A percentile compares a stretch with the other conserved stretches of the same genome.
These are phyloP conservation scores for Elegia similella DNA, from an alignment of 2,888 invertebrate species.

Conservation along the genomic window DNA sequence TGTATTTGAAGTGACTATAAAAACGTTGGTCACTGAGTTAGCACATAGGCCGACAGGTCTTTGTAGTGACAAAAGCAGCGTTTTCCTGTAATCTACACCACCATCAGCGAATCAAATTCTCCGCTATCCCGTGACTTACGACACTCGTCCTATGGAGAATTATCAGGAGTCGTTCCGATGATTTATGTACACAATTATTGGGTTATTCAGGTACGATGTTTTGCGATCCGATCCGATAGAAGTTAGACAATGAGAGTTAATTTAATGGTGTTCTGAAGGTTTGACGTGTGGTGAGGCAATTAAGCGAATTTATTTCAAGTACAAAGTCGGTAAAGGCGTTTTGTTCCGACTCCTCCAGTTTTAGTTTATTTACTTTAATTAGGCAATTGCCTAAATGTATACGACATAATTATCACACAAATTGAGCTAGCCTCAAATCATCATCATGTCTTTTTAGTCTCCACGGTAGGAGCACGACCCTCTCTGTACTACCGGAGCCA, in stretches of 20 bases:
- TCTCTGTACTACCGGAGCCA: too few species aligned
- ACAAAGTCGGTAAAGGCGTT: not conserved
- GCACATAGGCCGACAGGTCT: too few species aligned
- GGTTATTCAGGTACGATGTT: slow-evolving; percentile 78
- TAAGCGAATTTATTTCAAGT: not conserved
- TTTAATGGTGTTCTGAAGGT: slow-evolving; percentile 66
- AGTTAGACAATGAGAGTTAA: slow-evolving; percentile 75
- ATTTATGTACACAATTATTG: slow-evolving; percentile 82
- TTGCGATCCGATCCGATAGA: slow-evolving; percentile 76
- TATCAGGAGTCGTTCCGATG: slow-evolving; percentile 81
- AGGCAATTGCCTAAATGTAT: too few species aligned
- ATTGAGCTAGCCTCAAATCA: too few species aligned
- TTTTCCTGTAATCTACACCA: slow-evolving; percentile 2
- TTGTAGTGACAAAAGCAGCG: too few species aligned
- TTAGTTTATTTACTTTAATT: too few species aligned
- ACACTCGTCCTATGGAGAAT: slow-evolving; percentile 67
- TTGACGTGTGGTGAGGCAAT: slow-evolving; percentile 19
- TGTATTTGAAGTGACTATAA: too few species aligned
- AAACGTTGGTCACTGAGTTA: too few species aligned
- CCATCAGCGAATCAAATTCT: slow-evolving; percentile 14
- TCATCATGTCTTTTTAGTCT: too few species aligned
- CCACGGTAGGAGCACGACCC: too few species aligned
- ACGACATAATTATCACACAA: too few species aligned
- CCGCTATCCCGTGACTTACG: slow-evolving; percentile 33
- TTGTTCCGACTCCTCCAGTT: not conserved